Evolutionary conservation across 2,888 invertebrate genomes (phyloP).

Genomic region (Drosophila fulvimacula): DNA sequence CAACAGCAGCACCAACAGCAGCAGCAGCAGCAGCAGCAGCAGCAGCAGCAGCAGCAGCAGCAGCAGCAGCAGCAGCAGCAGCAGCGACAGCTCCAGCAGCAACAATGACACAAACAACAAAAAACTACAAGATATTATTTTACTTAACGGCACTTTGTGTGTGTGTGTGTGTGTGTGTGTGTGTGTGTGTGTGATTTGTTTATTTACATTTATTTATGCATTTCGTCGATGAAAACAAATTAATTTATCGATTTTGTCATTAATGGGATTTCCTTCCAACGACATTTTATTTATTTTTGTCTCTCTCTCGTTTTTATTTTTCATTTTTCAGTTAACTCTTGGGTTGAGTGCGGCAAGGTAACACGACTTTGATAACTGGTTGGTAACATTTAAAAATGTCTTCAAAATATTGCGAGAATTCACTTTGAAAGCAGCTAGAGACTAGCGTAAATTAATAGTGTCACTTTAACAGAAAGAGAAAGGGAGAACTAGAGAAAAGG

Average conservation of each 20-base stretch:
- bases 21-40: slow-evolving; percentile 35
- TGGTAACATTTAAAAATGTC: not conserved
- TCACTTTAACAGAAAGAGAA: not conserved
- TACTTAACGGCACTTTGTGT: slow-evolving; percentile 65
- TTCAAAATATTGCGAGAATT: not conserved
- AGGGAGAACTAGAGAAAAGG: not conserved
- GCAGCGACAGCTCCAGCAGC: slow-evolving; percentile 27
- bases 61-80: slow-evolving; percentile 35
- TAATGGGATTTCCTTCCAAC: slow-evolving; percentile 70
- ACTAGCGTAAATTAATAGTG: not conserved
- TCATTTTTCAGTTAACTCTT: slow-evolving; percentile 22
- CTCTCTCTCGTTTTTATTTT: slow-evolving; percentile 14
- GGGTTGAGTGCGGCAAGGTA: not conserved
- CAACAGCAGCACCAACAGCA: slow-evolving; percentile 31
- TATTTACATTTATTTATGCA: slow-evolving; percentile 63
- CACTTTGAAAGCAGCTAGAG: not conserved
- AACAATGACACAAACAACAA: slow-evolving; percentile 25
- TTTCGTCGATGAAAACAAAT: slow-evolving; percentile 56
- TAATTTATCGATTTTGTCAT: slow-evolving; percentile 77
- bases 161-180: slow-evolving; percentile 23
- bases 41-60: slow-evolving; percentile 31
- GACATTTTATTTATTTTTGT: slow-evolving; percentile 23
- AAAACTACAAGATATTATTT: slow-evolving; percentile 29
- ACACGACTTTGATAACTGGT: not conserved
- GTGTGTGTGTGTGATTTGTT: slow-evolving; percentile 34